phyloP scores from a whole-genome alignment of 2,113 vertebrate species.

The Coreoperca whiteheadi region DNA sequence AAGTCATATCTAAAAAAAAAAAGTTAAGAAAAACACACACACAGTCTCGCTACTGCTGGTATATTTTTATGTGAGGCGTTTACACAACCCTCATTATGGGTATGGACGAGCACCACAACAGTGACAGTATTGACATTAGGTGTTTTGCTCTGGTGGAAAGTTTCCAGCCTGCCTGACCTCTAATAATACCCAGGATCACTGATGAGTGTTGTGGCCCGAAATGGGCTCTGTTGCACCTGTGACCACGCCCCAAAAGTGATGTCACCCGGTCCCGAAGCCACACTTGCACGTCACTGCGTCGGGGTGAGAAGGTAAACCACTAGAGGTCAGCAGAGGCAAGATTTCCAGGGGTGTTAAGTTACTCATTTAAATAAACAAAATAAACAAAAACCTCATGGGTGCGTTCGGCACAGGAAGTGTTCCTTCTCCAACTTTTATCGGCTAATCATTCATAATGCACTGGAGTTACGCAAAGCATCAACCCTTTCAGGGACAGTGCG shows the following conservation, averaged over 20 bases:
- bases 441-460: no score
- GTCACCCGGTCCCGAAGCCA: not conserved
- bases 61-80: no score
- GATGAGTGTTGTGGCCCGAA: not conserved
- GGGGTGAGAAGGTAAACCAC: not conserved
- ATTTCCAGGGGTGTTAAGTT: not conserved
- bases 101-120: no score
- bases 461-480: not conserved
- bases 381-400: not conserved
- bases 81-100: no score
- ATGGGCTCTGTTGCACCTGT: not conserved
- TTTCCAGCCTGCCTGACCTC: not conserved
- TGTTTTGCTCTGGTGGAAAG: no score
- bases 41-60: no score
- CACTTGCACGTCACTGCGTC: not conserved
- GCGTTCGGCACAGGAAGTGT: not conserved
- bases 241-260: not conserved
- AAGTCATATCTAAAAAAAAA: no score
- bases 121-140: no score
- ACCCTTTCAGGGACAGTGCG: not conserved
- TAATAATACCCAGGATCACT: not conserved
- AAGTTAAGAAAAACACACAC: no score
- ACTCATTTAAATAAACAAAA: not conserved
- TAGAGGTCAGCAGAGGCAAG: not conserved
- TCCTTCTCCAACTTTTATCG: not conserved